Base-by-base conservation (phyloP, 2,888 invertebrate species). In the Tricholauxania praeusta region DNA sequence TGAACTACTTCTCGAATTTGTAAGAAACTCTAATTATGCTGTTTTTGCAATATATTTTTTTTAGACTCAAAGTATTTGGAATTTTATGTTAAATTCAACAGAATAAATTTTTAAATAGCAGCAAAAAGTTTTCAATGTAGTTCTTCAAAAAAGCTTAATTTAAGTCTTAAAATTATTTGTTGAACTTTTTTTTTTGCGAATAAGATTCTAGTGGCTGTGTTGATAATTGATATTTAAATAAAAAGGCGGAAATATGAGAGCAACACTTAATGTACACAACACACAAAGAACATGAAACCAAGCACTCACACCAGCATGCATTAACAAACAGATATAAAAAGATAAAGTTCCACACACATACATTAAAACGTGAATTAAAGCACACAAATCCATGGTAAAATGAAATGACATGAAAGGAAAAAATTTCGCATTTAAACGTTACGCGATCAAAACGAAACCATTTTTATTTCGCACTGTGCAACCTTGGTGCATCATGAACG, bases 241-340 rank as follows among this genome's bases (percentile, higher is more conserved):
- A 48, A 48, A 47, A 57, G 22, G 57, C 60, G 52, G 51, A 59
- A 68, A 57, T 48, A 22, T 49, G 57, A 68, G 47, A 22, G 55
- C 47, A 68, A 15, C 68, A 68, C 68, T 68, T 68, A 68, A 68
- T 63, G 19, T 48, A 55, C 19, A 52, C 17, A 15, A 7, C 32
- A 19, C 15, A 19, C 2, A 57, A 19, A 57, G n/a, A 12, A 19
- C 57, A 57, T 14, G 19, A 22, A 12, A n/a, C 10, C 28, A 60
- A 28, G 12, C 28, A 60, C 14, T 19, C n/a, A 39, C 14, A 60
- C n/a, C 22, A 32, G 39, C 59, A 12, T 15, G 39, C 12, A 39
- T 17, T 47, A 17, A 63, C 17, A n/a, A 12, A 63, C 28, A 17
- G 47, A 63, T 39, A 17, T 39, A n/a, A 32, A 51, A 39, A 39